These are phyloP conservation scores for Solea senegalensis DNA, from an alignment of 2,113 vertebrate species.

Conservation along the genomic window DNA sequence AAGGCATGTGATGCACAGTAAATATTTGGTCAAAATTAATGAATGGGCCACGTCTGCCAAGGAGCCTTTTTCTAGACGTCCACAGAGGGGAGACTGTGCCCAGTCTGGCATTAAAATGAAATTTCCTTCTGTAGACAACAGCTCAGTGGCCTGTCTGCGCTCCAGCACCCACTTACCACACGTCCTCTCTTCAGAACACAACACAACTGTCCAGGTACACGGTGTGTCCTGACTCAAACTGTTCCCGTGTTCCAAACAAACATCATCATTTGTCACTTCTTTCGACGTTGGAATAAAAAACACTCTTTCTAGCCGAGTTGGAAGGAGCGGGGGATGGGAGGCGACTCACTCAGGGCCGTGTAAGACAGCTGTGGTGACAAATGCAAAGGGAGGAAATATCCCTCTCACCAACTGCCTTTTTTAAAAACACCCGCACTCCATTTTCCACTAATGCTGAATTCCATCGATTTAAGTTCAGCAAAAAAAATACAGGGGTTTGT, in stretches of 20 bases:
- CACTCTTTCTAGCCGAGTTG: slow-evolving; percentile 5
- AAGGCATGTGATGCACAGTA: slow-evolving; percentile 74
- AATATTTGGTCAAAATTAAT: slow-evolving; percentile 82
- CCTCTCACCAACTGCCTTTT: slow-evolving; percentile 15
- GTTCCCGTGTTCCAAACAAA: slow-evolving; percentile 33
- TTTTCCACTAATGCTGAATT: slow-evolving; percentile 15
- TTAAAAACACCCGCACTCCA: slow-evolving; percentile 6
- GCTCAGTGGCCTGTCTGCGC: slow-evolving; percentile 56
- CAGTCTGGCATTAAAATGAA: slow-evolving; percentile 73
- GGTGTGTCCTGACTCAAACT: slow-evolving; percentile 16
- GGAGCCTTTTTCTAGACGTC: slow-evolving; percentile 66
- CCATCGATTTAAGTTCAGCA: slow-evolving; percentile 15
- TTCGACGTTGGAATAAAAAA: background rate
- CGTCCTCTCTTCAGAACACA: slow-evolving; percentile 42
- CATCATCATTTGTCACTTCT: slow-evolving; percentile 38
- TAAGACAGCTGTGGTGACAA: slow-evolving; percentile 49
- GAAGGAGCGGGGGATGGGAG: slow-evolving; percentile 8
- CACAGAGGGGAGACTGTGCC: slow-evolving; percentile 71
- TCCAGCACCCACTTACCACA: slow-evolving; percentile 67
- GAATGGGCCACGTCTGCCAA: slow-evolving; percentile 74
- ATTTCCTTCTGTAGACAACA: slow-evolving; percentile 73
- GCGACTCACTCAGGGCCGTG: background rate
- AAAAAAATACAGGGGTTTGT: background rate
- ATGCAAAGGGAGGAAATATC: slow-evolving; percentile 47
- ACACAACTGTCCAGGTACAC: slow-evolving; percentile 61